These are phyloP conservation scores for Cyphomyrus discorhynchus DNA, from an alignment of 2,113 vertebrate species.

Conservation along the genomic window DNA sequence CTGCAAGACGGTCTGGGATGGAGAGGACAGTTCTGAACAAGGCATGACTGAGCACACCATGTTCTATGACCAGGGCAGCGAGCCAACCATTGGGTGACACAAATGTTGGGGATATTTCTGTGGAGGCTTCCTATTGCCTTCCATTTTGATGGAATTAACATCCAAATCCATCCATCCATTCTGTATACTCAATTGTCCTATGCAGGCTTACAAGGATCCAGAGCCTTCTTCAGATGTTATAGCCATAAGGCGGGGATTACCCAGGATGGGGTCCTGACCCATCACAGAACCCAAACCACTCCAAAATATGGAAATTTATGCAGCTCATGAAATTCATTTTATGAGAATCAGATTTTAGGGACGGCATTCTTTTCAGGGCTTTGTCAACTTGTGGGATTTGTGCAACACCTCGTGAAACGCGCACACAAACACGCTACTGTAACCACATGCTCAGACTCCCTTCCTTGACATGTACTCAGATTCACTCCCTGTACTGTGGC, in stretches of 20 bases:
- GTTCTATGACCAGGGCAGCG: background rate
- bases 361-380: background rate
- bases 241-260: background rate
- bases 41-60: background rate
- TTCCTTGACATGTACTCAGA: background rate
- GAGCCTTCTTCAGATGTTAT: background rate
- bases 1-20: background rate
- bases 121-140: background rate
- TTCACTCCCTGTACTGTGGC: background rate
- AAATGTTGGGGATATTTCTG: background rate
- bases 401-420: background rate
- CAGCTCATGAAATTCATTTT: background rate
- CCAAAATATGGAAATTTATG: background rate
- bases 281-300: background rate
- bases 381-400: background rate
- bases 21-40: background rate
- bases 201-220: background rate
- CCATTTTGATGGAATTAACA: background rate
- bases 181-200: background rate
- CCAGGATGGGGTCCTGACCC: background rate
- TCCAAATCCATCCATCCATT: background rate
- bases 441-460: background rate
- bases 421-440: background rate
- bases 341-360: background rate
- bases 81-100: background rate